Base-by-base conservation (phyloP, 2,113 vertebrate species). In the Leucosticte australis region DNA sequence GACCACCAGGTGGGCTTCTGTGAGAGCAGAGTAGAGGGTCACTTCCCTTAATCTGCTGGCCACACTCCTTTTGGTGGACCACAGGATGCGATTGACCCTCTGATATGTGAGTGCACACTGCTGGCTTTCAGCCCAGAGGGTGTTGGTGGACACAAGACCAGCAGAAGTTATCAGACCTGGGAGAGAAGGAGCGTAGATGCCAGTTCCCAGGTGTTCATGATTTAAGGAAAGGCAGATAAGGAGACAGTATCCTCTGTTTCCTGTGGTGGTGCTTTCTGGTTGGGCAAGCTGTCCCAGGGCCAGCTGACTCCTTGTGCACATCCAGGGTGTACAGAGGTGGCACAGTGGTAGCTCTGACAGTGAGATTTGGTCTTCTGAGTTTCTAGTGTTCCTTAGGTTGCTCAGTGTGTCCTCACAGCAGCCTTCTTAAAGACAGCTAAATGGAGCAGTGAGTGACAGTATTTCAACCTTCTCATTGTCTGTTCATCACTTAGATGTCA, bases 11-110 rank as follows among this genome's bases (percentile, higher is more conserved):
- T 49, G 22, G 15, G 49, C 26, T 63, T 12, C 41, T 49, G 7
- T 0, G 6, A 63, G 24, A 79, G 35, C 14, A 35, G 55, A 42
- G 31, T 6, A 31, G 57, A 59, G 19, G 7, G 10, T 74, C 60
- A 37, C 23, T 19, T 65, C 31, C 31, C 22, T 65, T 9, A 10
- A 0, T n/a, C 41, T 62, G 14, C 20, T 49, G 41, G 35, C 20
- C 35, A 56, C 17, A 18, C n/a, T 62, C 39, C 7, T 69, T 69
- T 39, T 62, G 24, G 18, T 63, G n/a, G n/a, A 42, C 22, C 26
- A 9, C 30, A 49, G 26, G 42, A 35, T 71, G 65, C 0, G 0
- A 6, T 1, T 64, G 31, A 20, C 15, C 7, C 10, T 62, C 35
- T 15, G 6, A 6, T 28, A 27, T 63, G 8, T 33, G 49, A 69